Conservation (phyloP, 2,113 vertebrate genomes). For the Macaca fascicularis region DNA sequence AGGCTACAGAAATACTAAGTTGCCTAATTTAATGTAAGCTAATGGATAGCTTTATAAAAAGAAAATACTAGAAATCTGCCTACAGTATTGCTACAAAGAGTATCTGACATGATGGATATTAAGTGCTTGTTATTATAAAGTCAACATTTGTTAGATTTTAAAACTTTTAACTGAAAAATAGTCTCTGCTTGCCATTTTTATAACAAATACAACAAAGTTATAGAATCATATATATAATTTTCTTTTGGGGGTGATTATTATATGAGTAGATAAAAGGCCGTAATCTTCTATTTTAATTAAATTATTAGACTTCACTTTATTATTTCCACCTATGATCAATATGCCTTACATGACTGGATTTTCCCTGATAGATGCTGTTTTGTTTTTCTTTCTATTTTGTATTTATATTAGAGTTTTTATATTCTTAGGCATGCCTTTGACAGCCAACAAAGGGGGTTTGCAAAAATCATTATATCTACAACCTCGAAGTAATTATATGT, state of each 20-base stretch:
- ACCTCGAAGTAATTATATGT: neutral
- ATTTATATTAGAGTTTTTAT: neutral
- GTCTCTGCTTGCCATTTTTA: neutral
- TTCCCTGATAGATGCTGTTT: neutral
- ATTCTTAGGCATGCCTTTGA: neutral
- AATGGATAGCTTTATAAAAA: slow-evolving; percentile 44
- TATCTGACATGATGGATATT: neutral
- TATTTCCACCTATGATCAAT: neutral
- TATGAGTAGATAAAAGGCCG: neutral
- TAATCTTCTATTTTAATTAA: neutral
- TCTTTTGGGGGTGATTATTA: neutral
- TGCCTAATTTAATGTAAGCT: slow-evolving; percentile 54
- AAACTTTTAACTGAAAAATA: slow-evolving; percentile 34
- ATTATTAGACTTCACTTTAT: neutral
- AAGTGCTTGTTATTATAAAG: neutral
- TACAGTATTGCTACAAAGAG: neutral
- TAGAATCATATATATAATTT: neutral
- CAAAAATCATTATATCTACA: neutral
- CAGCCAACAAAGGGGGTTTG: neutral
- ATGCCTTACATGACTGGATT: neutral
- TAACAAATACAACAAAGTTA: neutral
- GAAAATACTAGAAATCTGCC: slow-evolving; percentile 30
- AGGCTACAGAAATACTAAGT: slow-evolving; percentile 46
- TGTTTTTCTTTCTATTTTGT: neutral
- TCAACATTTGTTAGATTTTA: neutral